Base-by-base conservation (phyloP, 2,797 vertebrate genomes). In the Heliangelus exortis region DNA sequence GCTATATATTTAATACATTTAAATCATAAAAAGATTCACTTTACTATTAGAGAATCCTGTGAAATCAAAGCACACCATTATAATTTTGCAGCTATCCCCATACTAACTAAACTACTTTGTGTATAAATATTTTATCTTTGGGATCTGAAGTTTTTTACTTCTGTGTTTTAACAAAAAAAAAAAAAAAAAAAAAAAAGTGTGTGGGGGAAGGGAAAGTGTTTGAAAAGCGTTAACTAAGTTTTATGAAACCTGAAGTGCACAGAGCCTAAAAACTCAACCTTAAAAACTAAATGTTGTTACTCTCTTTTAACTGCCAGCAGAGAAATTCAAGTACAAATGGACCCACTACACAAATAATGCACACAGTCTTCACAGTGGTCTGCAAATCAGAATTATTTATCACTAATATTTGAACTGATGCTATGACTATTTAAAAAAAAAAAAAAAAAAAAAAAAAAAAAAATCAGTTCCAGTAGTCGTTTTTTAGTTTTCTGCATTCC, bases 51-150 rank as follows among this genome's bases (percentile, higher is more conserved):
- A 34, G 34, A 91, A 63, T 84, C 82, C 63, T 82, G 66, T 84
- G 41, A 95, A 95, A 93, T 78, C 31, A 81, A 87, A 93, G 59
- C 61, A 81, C 26, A 78, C 29, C 66, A 90, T 31, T 90, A 54
- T 84, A 89, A 93, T 96, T 95, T 96, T 92, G 79, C 51, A 92
- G 71, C 84, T 95, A 86, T 47, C 89, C 54, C 55, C 63, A n/a
- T 14, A 51, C 50, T 54, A 90, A 73, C 48, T 76, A 51, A 95
- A 77, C 34, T 69, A 55, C 51, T 69, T 33, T 41, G 33, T 77
- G 31, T 63, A 89, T 68, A 76, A 92, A 89, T 58, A 69, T 8
- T 91, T 62, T 20, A 75, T 33, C 59, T 75, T 31, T 2, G 21
- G 39, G 71, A 91, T 62, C 20, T 34, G 29, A 78, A 73, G 33